These are phyloP conservation scores for Rhynchotus rufescens DNA, from an alignment of 2,797 vertebrate species.

Conservation along the genomic window DNA sequence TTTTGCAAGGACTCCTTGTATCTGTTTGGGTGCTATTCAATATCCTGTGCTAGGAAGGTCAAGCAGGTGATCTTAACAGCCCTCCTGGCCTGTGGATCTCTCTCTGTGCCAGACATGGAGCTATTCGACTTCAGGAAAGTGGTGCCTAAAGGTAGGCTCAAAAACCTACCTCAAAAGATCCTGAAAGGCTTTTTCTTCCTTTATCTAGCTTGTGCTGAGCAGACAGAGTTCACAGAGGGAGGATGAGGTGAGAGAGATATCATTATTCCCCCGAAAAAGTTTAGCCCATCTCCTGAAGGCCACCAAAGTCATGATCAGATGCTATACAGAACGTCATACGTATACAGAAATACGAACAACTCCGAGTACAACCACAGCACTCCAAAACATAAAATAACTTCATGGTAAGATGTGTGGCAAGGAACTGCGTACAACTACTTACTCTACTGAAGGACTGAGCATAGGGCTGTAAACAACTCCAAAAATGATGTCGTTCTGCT, in stretches of 20 bases:
- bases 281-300: neutral
- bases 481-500: neutral
- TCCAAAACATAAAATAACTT: neutral
- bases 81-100: neutral
- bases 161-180: neutral
- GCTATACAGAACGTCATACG: no score
- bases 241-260: neutral
- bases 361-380: neutral
- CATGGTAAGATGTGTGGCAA: neutral
- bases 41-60: neutral
- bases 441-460: neutral
- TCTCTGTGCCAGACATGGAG: rapidly evolving
- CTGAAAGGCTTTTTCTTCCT: neutral
- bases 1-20: neutral
- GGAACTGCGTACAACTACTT: neutral
- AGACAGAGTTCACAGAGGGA: neutral
- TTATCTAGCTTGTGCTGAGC: rapidly evolving
- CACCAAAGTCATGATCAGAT: neutral
- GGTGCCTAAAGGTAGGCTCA: neutral
- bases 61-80: neutral
- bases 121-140: neutral
- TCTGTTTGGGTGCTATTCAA: neutral
- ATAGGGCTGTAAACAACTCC: neutral
- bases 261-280: neutral
- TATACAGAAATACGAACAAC: neutral